Evolutionary conservation across 1,140 invertebrate genomes (phyloP).

Genomic region (Sminthurinus signatus): DNA sequence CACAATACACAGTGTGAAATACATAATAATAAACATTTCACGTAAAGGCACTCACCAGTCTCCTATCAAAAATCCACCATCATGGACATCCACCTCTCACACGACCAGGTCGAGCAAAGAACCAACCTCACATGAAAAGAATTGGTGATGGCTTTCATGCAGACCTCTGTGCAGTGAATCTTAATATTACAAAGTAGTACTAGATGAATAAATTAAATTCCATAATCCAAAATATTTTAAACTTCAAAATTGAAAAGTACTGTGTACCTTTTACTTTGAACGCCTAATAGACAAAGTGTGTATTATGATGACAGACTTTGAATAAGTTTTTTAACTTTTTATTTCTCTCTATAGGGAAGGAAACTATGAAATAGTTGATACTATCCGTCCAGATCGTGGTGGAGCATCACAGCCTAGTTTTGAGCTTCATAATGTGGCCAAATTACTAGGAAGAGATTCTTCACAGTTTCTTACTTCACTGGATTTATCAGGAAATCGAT

Average conservation of each 20-base stretch:
- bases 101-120: background rate
- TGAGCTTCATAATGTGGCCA: background rate
- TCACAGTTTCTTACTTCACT: background rate
- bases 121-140: constrained; percentile 7
- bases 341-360: constrained; percentile 8
- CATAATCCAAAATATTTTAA: too few species aligned
- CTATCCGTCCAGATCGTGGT: background rate
- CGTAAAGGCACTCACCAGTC: background rate
- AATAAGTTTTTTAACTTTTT: background rate
- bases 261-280: too few species aligned
- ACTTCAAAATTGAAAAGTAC: too few species aligned
- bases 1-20: too few species aligned
- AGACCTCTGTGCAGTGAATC: constrained; percentile 17
- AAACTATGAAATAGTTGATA: background rate
- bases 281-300: too few species aligned
- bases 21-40: too few species aligned
- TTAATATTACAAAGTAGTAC: constrained; percentile 16
- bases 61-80: constrained; percentile 4
- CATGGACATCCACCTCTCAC: background rate
- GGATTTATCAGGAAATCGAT: background rate
- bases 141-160: constrained; percentile 25
- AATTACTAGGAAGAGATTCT: constrained; percentile 3
- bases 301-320: too few species aligned
- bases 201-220: too few species aligned
- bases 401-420: background rate